phyloP scores from a whole-genome alignment of 2,113 vertebrate species.

The Hippocampus barbouri region DNA sequence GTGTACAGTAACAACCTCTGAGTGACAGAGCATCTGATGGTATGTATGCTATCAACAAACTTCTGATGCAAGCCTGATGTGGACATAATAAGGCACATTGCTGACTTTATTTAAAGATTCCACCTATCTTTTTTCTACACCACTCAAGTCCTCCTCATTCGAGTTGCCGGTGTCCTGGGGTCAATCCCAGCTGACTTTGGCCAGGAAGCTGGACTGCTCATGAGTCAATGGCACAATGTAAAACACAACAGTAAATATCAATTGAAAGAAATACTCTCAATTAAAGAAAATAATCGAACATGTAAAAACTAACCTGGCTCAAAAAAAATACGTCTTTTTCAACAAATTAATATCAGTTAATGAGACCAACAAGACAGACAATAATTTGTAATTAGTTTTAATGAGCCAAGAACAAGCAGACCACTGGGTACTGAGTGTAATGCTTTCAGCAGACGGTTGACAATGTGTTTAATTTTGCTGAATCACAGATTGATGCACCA shows the following conservation, averaged over 20 bases:
- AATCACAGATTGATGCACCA: neutral
- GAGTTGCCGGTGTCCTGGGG: no score
- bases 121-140: neutral
- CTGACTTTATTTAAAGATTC: neutral
- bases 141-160: no score
- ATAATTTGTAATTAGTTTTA: neutral
- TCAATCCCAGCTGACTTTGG: no score
- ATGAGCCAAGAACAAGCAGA: neutral
- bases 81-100: neutral
- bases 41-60: conserved; percentile 6
- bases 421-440: neutral
- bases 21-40: conserved; percentile 21
- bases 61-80: conserved; percentile 5
- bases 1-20: conserved; percentile 9
- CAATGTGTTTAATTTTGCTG: neutral
- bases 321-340: neutral
- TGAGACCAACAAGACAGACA: neutral
- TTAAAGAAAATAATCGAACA: neutral
- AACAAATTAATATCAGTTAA: neutral
- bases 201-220: no score
- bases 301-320: no score
- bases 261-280: neutral
- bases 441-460: neutral
- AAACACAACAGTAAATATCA: no score
- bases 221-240: no score